phyloP scores from a whole-genome alignment of 2,888 invertebrate genomes.

The Hetaerina titia region DNA sequence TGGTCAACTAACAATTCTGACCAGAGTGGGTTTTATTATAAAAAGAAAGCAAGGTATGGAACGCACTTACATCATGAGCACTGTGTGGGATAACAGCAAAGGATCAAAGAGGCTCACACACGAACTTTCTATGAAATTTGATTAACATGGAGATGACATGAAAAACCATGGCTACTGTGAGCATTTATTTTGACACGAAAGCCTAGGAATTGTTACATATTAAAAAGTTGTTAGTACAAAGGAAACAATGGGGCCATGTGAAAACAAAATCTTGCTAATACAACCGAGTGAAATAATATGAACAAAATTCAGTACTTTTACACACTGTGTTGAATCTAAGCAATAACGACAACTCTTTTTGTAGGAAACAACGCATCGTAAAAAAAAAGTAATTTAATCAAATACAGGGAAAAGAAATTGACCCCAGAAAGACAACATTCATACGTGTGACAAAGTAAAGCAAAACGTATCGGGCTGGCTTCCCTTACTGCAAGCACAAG shows the following conservation, averaged over 20 bases:
- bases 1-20: neutral
- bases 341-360: slow-evolving; percentile 22
- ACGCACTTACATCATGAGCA: neutral
- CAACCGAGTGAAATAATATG: neutral
- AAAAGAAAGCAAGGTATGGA: neutral
- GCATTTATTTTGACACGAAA: neutral
- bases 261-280: neutral
- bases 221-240: neutral
- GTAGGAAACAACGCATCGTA: neutral
- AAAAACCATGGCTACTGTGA: slow-evolving; percentile 14
- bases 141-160: slow-evolving; percentile 16
- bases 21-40: neutral
- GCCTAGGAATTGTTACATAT: neutral
- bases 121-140: neutral
- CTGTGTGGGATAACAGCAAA: neutral
- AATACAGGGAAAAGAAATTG: neutral
- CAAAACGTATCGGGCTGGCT: neutral
- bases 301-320: slow-evolving; percentile 16
- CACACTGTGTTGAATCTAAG: slow-evolving; percentile 19
- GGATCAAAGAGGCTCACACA: neutral
- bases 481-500: slow-evolving; percentile 24
- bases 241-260: neutral
- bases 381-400: slow-evolving; percentile 12
- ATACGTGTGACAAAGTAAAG: neutral
- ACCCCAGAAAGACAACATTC: neutral